Conservation (phyloP, 1,140 invertebrate genomes). For the Phymorhynchus buccinoides region DNA sequence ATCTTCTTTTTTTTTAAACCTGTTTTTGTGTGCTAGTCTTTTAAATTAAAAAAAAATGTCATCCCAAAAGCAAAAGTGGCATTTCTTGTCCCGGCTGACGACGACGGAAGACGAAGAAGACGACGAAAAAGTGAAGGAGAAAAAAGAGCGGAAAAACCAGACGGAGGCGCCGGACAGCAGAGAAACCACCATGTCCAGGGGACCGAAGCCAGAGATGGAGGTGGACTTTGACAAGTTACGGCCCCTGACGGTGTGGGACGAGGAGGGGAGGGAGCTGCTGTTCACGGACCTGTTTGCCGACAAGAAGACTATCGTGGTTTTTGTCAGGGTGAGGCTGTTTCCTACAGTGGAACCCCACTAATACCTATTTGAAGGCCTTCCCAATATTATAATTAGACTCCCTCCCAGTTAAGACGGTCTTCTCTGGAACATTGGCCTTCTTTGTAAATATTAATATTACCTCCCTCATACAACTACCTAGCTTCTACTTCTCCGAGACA, state of each 20-base stretch:
- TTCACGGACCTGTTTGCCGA: slow-evolving; percentile 60
- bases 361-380: too few relatives aligned
- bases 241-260: slow-evolving; percentile 53
- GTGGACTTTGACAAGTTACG: slow-evolving; percentile 47
- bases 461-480: too few relatives aligned
- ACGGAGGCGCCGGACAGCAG: slow-evolving; percentile 35
- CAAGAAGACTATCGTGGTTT: slow-evolving; percentile 62
- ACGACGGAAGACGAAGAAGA: not conserved
- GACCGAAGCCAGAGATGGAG: slow-evolving; percentile 48
- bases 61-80: not conserved
- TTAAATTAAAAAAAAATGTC: not conserved
- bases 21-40: too few relatives aligned
- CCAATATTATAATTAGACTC: too few relatives aligned
- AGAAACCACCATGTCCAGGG: slow-evolving; percentile 56
- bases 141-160: not conserved
- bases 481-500: too few relatives aligned
- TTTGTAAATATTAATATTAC: too few relatives aligned
- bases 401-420: too few relatives aligned
- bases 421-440: too few relatives aligned
- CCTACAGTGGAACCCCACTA: too few relatives aligned
- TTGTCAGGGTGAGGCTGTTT: slow-evolving; percentile 52
- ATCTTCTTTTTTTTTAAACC: too few relatives aligned
- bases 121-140: not conserved
- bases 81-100: not conserved
- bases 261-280: slow-evolving; percentile 58